These are phyloP conservation scores for Holothuria glaberrima DNA, from an alignment of 35 echinoderm and acorn worm species.

Conservation along the genomic window DNA sequence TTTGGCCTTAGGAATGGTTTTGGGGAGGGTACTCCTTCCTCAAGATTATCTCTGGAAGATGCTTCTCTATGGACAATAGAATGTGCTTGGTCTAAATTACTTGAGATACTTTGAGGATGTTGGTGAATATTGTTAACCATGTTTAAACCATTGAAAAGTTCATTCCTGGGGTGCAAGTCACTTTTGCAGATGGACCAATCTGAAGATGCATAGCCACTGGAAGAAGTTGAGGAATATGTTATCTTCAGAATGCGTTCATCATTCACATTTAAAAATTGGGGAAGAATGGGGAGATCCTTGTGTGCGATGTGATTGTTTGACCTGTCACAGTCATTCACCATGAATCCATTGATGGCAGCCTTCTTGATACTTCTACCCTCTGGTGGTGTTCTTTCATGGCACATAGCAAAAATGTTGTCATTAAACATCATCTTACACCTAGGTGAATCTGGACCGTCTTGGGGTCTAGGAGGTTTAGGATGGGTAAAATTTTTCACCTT, in stretches of 20 bases:
- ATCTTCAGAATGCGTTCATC: slow-evolving; percentile 12
- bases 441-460: slow-evolving; percentile 20
- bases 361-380: slow-evolving; percentile 18
- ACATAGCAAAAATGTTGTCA: neutral
- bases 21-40: neutral
- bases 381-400: slow-evolving; percentile 19
- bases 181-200: slow-evolving; percentile 18
- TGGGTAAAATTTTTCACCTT: neutral
- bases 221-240: slow-evolving; percentile 27
- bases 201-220: slow-evolving; percentile 16
- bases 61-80: too few relatives aligned
- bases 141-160: too few relatives aligned
- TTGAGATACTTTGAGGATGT: too few relatives aligned
- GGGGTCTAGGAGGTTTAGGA: slow-evolving; percentile 12
- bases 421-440: neutral
- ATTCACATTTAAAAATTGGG: slow-evolving; percentile 4
- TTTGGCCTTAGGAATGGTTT: neutral
- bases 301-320: neutral
- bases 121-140: too few relatives aligned
- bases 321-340: too few relatives aligned
- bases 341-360: neutral
- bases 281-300: slow-evolving; percentile 30
- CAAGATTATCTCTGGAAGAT: neutral
- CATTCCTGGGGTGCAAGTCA: neutral
- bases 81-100: too few relatives aligned